These are phyloP conservation scores for Cinara cedri DNA, from an alignment of 2,888 invertebrate species.

Conservation along the genomic window DNA sequence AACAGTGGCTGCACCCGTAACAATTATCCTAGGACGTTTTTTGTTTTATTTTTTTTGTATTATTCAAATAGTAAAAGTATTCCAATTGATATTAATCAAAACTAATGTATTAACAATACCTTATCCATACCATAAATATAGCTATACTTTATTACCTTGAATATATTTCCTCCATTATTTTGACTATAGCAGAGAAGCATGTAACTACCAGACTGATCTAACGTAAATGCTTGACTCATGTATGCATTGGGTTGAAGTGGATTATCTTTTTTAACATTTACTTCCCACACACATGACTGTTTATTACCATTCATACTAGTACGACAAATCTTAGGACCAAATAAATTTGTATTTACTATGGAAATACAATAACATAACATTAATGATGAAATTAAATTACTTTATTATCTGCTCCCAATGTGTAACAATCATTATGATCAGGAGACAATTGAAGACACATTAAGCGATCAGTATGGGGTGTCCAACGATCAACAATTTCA, in stretches of 20 bases:
- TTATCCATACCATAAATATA: neutral
- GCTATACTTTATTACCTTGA: slow-evolving; percentile 62
- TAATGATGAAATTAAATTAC: slow-evolving; percentile 61
- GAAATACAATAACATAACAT: slow-evolving; percentile 7
- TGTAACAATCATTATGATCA: slow-evolving; percentile 66
- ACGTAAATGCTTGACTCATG: slow-evolving; percentile 64
- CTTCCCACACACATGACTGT: slow-evolving; percentile 62
- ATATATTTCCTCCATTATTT: slow-evolving; percentile 63
- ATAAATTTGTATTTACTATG: neutral
- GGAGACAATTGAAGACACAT: slow-evolving; percentile 66
- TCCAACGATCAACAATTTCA: slow-evolving; percentile 67
- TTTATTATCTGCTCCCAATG: slow-evolving; percentile 68
- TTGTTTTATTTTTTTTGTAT: too few species aligned
- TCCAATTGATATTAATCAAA: too few species aligned
- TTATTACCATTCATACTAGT: slow-evolving; percentile 63
- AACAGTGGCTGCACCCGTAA: too few species aligned
- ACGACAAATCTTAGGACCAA: slow-evolving; percentile 61
- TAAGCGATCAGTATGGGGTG: slow-evolving; percentile 67
- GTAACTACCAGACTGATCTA: slow-evolving; percentile 64
- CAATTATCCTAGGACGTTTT: too few species aligned
- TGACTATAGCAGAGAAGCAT: slow-evolving; percentile 64
- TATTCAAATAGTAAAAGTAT: too few species aligned
- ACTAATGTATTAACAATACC: too few species aligned
- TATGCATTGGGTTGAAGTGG: slow-evolving; percentile 60
- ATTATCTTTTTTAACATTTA: slow-evolving; percentile 61